Evolutionary conservation across 2,888 invertebrate species (phyloP), one percentile per base, ranked within the genome.

Genomic region (Ashinkailepas kermadecensis): DNA sequence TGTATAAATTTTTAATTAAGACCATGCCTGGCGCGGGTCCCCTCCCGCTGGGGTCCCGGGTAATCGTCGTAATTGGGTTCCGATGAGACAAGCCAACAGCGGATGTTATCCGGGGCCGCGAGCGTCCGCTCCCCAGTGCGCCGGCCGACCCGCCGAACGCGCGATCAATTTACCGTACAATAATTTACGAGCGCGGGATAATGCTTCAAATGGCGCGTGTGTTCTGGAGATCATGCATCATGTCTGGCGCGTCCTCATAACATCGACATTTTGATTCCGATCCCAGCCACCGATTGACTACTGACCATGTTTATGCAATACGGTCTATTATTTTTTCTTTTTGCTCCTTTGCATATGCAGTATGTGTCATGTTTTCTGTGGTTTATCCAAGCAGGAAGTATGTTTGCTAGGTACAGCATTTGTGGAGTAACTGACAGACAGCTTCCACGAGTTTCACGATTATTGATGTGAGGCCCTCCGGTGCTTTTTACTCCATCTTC

Each of bases 71-170:
- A 74, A 74, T 74, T 74, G 74, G 54, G 15, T 25, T 74, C 74
- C 74, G 74, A 74, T 74, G 74, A 54, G 74, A 74, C 74, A 74
- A 54, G 54, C 74, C 74, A 74, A 54, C 74, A 54, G n/a, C 74
- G 54, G 67, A 67, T 25, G 67, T 25, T 67, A 67, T 67, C 67
- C 67, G 67, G 18, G 25, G 25, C 23, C 67, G 25, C 67, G 10
- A 11, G 25, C 67, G 12, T n/a, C 67, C 67, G 6, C 12, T 12
- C 67, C 13, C 12, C 67, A 13, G 25, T 25, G 9, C 67, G 23
- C 4, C 23, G 23, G 67, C 23, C 59, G 67, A 13, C 70, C 39
- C 9, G 70, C 12, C 21, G 3, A 18, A 15, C 8, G 54, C 74
- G 54, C 25, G 74, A 74, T 74, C 54, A 74, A 74, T 74, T 74